Evolutionary conservation across 2,113 vertebrate species (phyloP), one percentile per base, ranked within the genome.

Genomic region (Chauna torquata): DNA sequence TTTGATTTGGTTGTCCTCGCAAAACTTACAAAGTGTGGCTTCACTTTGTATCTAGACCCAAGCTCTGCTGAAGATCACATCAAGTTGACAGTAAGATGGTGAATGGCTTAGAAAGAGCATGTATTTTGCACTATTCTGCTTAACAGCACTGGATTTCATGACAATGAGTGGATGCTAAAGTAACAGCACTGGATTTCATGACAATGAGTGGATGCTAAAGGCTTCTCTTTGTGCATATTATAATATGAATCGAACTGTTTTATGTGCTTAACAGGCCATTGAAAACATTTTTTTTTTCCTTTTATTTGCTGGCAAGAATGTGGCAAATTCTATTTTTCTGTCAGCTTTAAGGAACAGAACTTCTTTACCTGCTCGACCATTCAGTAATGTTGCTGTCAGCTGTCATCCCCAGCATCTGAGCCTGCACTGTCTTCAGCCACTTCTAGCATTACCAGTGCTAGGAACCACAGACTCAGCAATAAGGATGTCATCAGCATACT

Each of bases 391-490:
- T 87, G 42, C 92, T 97, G 81, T 95, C 96, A 97, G 30, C 77
- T 97, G 96, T 97, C 97, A 95, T 94, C 90, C 87, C 87, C 94
- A 93, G 95, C 30, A 14, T 79, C 87, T 96, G 96, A 97, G 93
- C 93, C 96, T 20, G 6, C 85, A 76, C 86, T 62, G 30, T 40
- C 49, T 96, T 69, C 79, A 96, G 90, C 92, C 83, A 75, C 96
- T 76, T 84, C 40, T 65, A 65, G 94, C 61, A 90, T 91, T 95
- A 61, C 76, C 25, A n/a, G 70, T 58, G 84, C 89, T 90, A 66
- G 93, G 98, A 98, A 98, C 55, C 96, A 95, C 97, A 93, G 96
- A 98, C 95, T 98, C 98, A 98, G 98, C 98, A 98, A 78, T 79
- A 94, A 64, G 93, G 81, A 93, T 98, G 97, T 98, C 97, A 98